Evolutionary conservation across 1,140 invertebrate species (phyloP), one percentile per base, ranked within the genome.

Genomic region (Apocrypta bakeri): DNA sequence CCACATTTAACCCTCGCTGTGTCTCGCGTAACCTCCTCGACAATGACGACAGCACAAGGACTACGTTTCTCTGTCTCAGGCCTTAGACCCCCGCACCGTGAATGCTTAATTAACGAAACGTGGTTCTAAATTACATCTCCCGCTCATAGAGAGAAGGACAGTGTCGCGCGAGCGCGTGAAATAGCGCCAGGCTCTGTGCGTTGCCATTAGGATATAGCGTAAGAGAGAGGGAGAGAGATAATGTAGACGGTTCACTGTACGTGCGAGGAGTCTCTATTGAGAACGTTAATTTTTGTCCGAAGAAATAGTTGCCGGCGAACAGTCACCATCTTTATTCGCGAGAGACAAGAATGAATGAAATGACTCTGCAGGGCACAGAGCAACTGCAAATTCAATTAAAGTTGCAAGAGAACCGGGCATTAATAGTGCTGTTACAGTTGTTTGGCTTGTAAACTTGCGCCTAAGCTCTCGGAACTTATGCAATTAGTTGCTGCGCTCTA

Each of bases 101-200:
- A 71, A 77, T 76, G 64, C 66, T 76, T 82, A 76, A 77, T 77
- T 71, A 82, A 69, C 73, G 40, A 82, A 75, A 64, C 33, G 37
- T 17, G 72, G n/a, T 66, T 69, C 27, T 71, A 24, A 79, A 79
- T 79, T 79, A 79, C 48, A 56, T 56, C 27, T 2, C 29, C 3
- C 25, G 3, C 33, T 68, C n/a, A 17, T 0, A n/a, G 48, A 76
- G 56, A 75, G 63, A 17, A 27, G 64, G 29, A 31, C 6, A 29
- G 68, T 21, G 12, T 14, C 66, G n/a, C n/a, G 31, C 11, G 29
- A 69, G 68, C 17, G 2, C 31, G 31, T 56, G 48, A 56, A 56
- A 56, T 56, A 56, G 48, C 48, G 48, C 14, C 21, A 7, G 48
- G 48, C 48, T 56, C n/a, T 56, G 48, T 56, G 48, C 48, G 12